Evolutionary conservation across 2,113 vertebrate genomes (phyloP), one percentile per base, ranked within the genome.

Genomic region (Chaetodon auriga): DNA sequence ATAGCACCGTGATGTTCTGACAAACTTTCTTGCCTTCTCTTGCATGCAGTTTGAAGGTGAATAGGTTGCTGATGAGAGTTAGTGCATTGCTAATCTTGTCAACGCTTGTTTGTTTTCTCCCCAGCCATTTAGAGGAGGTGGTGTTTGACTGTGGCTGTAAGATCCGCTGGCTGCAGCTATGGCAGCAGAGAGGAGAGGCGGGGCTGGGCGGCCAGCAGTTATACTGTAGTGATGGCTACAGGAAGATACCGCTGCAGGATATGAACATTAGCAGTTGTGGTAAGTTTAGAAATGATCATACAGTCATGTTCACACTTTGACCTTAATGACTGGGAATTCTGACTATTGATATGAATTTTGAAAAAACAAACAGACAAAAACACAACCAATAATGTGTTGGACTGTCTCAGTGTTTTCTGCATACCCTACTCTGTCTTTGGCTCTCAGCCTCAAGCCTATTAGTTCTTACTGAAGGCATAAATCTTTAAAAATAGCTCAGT

Each of bases 111-210:
- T 11, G 5, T 66, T 14, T 21, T 79, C 7, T 68, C 60, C 73
- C 1, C 88, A 99, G 98, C 93, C 96, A 94, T 82, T 76, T 99
- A 94, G 97, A 98, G 88, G 96, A 96, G 14, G 97, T 98, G 92
- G 91, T 96, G 78, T 99, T 99, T 85, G 94, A 96, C 92, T 99
- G 98, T 82, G 97, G 96, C 95, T 99, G 98, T 1, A 95, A 96
- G 72, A 97, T 99, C 81, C 98, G 97, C 82, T 99, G 98, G 98
- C 96, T 99, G 94, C 98, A 99, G 93, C 96, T 99, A 87, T 98
- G 97, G 97, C 97, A 98, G 94, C 96, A 97, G 94, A 96, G 96
- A 90, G 96, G 97, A 0, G 96, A 97, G 84, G 97, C 97, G 0
- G 96, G 94, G 64, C 94, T 99, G 23, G 94, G 96, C 79, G 93